phyloP scores from a whole-genome alignment of 2,113 vertebrate species.

The Tachycineta bicolor region DNA sequence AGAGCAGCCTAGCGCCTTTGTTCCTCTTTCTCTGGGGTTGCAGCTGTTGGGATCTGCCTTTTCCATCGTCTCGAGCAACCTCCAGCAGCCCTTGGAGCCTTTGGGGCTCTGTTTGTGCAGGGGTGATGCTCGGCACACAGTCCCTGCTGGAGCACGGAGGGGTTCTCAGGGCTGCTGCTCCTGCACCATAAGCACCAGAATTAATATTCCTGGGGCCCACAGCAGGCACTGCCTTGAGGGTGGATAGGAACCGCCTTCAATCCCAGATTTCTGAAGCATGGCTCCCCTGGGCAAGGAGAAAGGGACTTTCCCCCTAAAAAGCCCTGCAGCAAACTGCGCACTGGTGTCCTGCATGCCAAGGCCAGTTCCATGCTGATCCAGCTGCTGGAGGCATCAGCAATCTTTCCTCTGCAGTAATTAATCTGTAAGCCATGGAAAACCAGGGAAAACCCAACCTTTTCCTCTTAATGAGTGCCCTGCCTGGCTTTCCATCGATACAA shows the following conservation, averaged over 20 bases:
- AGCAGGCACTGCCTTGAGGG: not conserved
- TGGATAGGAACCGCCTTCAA: not conserved
- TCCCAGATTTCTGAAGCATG: not conserved
- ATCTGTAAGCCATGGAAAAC: not conserved
- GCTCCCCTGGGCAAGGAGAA: not conserved
- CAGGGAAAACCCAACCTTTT: not conserved
- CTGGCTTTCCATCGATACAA: not conserved
- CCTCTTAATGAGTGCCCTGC: not conserved
- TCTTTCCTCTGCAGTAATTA: not conserved
- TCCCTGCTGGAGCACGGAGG: rapidly evolving
- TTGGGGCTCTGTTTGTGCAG: not conserved
- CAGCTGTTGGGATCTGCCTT: not conserved
- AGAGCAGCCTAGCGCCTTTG: rapidly evolving
- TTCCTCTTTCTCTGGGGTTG: rapidly evolving
- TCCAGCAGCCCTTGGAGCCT: not conserved
- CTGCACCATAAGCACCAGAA: not conserved
- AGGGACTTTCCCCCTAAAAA: not conserved
- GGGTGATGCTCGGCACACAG: rapidly evolving
- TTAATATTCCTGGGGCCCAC: not conserved
- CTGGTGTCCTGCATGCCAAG: not conserved
- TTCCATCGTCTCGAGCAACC: not conserved
- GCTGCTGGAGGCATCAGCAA: not conserved
- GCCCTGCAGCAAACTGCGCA: rapidly evolving
- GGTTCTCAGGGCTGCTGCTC: not conserved
- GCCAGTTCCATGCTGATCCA: not conserved